Percentiles rank a stretch among this genome's conserved stretches.
Evolutionary conservation across 2,888 invertebrate genomes (phyloP).

Genomic region (Conops quadrifasciatus): DNA sequence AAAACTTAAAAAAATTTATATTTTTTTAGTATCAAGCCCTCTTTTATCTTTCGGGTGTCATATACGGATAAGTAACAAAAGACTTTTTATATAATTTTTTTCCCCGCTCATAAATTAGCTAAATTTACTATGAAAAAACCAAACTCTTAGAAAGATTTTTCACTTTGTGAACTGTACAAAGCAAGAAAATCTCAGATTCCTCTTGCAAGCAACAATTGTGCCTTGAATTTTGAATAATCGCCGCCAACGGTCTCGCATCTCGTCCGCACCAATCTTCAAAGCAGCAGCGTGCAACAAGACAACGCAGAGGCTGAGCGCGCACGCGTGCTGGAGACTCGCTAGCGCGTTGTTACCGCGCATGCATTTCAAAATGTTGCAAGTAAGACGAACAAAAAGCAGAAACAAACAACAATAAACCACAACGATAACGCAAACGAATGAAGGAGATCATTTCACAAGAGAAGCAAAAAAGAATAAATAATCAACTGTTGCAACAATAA

Average conservation of each 20-base stretch:
- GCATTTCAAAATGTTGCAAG: slow-evolving; percentile 5
- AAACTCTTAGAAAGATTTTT: neutral
- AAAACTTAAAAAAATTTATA: too few species aligned
- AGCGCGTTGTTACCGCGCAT: neutral
- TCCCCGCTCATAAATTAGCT: neutral
- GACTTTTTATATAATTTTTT: too few species aligned
- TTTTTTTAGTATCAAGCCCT: too few species aligned
- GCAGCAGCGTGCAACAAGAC: neutral
- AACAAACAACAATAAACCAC: neutral
- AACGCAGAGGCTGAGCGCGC: neutral
- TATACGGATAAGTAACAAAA: too few species aligned
- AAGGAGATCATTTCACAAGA: neutral
- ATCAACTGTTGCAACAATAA: neutral
- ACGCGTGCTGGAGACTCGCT: neutral
- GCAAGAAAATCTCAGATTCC: neutral
- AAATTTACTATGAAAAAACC: neutral
- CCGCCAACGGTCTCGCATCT: neutral
- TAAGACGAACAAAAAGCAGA: neutral
- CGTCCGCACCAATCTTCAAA: neutral
- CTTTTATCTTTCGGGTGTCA: too few species aligned
- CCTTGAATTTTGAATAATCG: slow-evolving; percentile 17
- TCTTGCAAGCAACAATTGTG: slow-evolving; percentile 8
- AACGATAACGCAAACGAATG: too few species aligned
- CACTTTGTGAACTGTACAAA: neutral
- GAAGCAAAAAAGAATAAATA: neutral